Conservation (phyloP, 2,888 invertebrate genomes). For the Plagodis dolabraria region DNA sequence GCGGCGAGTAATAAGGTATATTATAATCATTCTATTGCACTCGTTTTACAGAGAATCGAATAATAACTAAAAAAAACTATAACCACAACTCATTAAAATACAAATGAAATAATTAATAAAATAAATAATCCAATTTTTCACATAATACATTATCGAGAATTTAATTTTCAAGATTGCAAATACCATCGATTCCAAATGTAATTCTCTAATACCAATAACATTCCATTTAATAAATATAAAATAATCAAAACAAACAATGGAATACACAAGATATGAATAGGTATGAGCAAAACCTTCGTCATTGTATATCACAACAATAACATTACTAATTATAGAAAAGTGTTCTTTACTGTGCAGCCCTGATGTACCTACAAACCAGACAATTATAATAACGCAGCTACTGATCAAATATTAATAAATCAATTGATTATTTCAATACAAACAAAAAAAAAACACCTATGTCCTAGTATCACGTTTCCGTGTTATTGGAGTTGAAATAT, state of each 20-base stretch:
- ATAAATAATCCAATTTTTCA: conserved; percentile 33
- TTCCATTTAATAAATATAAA: conserved; percentile 4
- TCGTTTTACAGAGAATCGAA: conserved; percentile 11
- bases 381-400: too few species aligned
- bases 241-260: conserved; percentile 9
- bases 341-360: too few species aligned
- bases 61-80: conserved; percentile 7
- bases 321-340: too few species aligned
- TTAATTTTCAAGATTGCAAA: conserved; percentile 2
- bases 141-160: conserved; percentile 13
- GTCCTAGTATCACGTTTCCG: too few species aligned
- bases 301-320: conserved; percentile 12
- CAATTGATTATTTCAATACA: too few species aligned
- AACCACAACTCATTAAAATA: conserved; percentile 11
- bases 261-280: conserved; percentile 4
- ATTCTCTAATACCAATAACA: conserved; percentile 6
- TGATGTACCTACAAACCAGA: too few species aligned
- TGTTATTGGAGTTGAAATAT: too few species aligned
- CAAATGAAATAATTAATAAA: conserved; percentile 20
- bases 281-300: conserved; percentile 6
- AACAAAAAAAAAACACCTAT: too few species aligned
- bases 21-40: conserved; percentile 4
- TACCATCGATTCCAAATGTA: conserved; percentile 1
- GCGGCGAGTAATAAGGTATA: background rate
- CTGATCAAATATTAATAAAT: too few species aligned